phyloP scores from a whole-genome alignment of 2,797 vertebrate species.

The Chaetodon trifasciatus region DNA sequence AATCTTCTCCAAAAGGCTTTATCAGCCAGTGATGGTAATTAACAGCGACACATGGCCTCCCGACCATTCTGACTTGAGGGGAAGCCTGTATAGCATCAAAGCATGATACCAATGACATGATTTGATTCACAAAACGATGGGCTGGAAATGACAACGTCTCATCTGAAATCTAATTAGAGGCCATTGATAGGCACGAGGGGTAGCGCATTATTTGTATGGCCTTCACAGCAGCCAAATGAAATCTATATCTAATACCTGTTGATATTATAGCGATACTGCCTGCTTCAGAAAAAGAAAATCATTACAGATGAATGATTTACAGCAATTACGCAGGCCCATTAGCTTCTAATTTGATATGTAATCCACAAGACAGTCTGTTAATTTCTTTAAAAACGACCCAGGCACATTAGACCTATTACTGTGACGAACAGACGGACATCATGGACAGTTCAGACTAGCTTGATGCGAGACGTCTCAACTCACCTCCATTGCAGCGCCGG shows the following conservation, averaged over 20 bases:
- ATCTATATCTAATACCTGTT: constrained; percentile 58
- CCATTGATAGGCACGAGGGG: constrained; percentile 54
- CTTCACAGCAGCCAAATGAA: constrained; percentile 65
- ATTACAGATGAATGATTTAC: constrained; percentile 39
- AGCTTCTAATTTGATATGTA: constrained; percentile 47
- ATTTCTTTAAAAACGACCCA: constrained; percentile 27
- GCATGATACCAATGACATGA: constrained; percentile 71
- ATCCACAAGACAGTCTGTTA: constrained; percentile 43
- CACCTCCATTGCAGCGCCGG: constrained; percentile 74
- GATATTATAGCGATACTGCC: constrained; percentile 39
- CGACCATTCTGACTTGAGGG: constrained; percentile 68
- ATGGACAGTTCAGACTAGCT: not conserved
- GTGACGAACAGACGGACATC: constrained; percentile 66
- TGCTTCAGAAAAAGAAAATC: constrained; percentile 15
- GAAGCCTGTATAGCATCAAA: constrained; percentile 66
- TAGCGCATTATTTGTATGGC: constrained; percentile 41
- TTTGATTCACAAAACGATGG: constrained; percentile 76
- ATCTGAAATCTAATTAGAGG: constrained; percentile 73
- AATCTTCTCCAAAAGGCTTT: constrained; percentile 85
- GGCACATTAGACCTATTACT: constrained; percentile 18
- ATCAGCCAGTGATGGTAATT: constrained; percentile 85
- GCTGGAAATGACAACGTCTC: constrained; percentile 74
- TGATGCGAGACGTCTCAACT: constrained; percentile 54
- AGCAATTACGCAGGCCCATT: constrained; percentile 39
- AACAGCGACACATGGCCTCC: constrained; percentile 81